These are phyloP conservation scores for Lasiurus borealis DNA, from an alignment of 2,113 vertebrate genomes.

Conservation along the genomic window DNA sequence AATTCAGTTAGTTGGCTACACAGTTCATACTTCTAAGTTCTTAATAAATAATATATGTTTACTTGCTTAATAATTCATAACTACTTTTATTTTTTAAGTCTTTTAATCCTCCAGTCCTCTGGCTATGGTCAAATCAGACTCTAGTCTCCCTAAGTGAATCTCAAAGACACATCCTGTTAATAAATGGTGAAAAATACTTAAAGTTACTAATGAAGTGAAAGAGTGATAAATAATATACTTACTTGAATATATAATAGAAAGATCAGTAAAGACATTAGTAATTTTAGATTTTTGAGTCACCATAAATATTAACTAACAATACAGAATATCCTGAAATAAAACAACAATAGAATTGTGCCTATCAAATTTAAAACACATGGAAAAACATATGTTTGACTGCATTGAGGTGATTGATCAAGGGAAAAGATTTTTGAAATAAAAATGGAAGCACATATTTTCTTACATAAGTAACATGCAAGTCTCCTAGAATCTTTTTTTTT, in stretches of 20 bases:
- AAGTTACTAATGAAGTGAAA: background rate
- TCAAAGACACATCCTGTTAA: background rate
- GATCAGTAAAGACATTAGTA: background rate
- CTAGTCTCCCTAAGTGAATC: background rate
- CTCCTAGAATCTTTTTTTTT: background rate
- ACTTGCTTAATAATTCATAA: background rate
- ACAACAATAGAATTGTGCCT: background rate
- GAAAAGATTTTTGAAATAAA: background rate
- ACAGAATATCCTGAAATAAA: background rate
- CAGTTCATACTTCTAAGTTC: background rate
- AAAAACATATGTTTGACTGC: background rate
- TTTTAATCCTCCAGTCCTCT: background rate
- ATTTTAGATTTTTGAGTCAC: background rate
- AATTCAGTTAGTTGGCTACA: background rate
- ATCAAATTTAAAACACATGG: background rate
- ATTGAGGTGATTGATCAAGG: background rate
- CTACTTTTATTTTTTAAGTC: background rate
- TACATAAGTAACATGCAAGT: background rate
- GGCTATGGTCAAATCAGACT: background rate
- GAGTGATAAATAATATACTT: background rate
- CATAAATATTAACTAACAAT: background rate
- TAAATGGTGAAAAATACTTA: background rate
- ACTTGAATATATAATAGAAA: background rate
- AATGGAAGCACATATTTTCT: background rate
- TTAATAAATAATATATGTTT: background rate